Conservation (phyloP, 2,113 vertebrate genomes). For the Murina feae region DNA sequence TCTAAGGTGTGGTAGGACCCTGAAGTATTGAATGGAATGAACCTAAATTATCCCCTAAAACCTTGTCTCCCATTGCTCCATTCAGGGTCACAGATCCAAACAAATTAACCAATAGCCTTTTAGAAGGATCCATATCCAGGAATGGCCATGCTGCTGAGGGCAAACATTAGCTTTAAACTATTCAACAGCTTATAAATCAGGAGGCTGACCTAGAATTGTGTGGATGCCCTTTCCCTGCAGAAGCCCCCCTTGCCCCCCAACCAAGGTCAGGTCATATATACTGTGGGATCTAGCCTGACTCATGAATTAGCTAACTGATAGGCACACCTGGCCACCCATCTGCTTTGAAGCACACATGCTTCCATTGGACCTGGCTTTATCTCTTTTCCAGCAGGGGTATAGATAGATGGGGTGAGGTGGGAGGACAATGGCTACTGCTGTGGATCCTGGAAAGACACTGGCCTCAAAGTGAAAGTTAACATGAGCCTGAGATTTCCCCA, state of each 20-base stretch:
- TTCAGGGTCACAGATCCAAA: background rate
- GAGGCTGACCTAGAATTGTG: background rate
- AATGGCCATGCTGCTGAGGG: background rate
- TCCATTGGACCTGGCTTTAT: background rate
- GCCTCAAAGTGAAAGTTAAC: background rate
- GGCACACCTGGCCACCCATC: slow-evolving; percentile 47
- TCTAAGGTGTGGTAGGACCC: background rate
- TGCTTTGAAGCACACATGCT: background rate
- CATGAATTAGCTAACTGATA: background rate
- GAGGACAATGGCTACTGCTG: background rate
- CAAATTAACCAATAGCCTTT: background rate
- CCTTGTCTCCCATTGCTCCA: background rate
- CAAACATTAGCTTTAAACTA: background rate
- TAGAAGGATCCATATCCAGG: background rate
- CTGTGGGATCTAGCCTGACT: background rate
- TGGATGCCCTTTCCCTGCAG: background rate
- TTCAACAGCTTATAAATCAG: background rate
- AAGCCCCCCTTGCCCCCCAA: background rate
- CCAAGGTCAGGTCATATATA: background rate
- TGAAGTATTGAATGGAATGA: background rate
- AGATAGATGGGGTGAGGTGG: background rate
- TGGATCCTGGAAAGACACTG: background rate
- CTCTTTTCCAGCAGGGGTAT: background rate
- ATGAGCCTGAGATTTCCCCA: background rate
- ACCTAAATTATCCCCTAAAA: background rate